Base-by-base conservation (phyloP, 2,797 vertebrate genomes). In the Pipistrellus pipistrellus region DNA sequence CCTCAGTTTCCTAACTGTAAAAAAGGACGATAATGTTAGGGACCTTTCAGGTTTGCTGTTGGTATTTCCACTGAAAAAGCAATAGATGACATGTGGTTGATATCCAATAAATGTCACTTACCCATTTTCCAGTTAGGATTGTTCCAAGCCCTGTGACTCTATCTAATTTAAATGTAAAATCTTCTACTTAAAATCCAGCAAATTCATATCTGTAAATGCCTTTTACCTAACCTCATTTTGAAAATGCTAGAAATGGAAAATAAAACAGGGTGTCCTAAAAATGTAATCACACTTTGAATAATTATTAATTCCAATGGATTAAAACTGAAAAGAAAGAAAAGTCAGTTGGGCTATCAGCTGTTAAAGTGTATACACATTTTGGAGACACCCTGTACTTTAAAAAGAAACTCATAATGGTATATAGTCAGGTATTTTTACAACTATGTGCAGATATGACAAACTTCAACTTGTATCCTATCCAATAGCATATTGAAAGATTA, bases 391-490 rank as follows among this genome's bases (percentile, higher is more conserved):
- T 62, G 59, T 30, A 59, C 57, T 30, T 78, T 69, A 78, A 62
- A 85, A 83, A 82, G 71, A 84, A 87, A 77, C 21, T 66, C 18
- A 66, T 21, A 62, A 30, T 48, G 57, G 62, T 88, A 44, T 10
- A 87, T 4, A 87, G 41, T 55, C 55, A 71, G 30, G 10, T n/a
- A 51, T 32, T 95, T 88, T 93, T 83, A 92, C 15, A 96, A 88
- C 71, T 62, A 51, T 32, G 30, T n/a, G 23, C 4, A 69, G 4
- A 21, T 17, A 41, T 59, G 10, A 55, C 14, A 69, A 68, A 68
- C 4, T 82, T 76, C 25, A 85, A 32, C 27, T 35, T 64, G 53
- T 73, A 38, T 51, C 2, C 8, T 75, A n/a, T 85, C 87, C 48
- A 59, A 35, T 55, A 4, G 25, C 25, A n/a, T 90, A 6, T 35